phyloP scores from a whole-genome alignment of 2,797 vertebrate genomes.

The Oreortyx pictus region DNA sequence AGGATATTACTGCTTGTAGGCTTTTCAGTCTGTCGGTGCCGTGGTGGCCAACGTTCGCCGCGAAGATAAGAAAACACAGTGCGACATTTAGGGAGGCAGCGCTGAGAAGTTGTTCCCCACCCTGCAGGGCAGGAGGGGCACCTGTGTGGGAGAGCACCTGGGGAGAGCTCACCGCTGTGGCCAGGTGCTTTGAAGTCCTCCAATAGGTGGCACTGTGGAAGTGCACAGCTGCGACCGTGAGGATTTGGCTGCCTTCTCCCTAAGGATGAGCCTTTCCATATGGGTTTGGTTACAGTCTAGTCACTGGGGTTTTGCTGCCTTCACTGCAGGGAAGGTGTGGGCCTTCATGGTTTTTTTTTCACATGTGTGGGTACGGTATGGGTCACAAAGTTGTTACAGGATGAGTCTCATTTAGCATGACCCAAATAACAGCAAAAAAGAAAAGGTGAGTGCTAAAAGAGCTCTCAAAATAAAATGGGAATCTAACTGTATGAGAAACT shows the following conservation, averaged over 20 bases:
- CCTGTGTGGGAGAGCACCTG: neutral
- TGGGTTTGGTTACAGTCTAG: neutral
- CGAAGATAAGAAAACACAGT: neutral
- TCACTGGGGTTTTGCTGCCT: neutral
- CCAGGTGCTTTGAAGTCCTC: neutral
- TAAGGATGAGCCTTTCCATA: neutral
- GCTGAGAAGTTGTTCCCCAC: too few relatives aligned
- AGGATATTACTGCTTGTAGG: neutral
- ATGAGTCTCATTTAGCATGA: neutral
- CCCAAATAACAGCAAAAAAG: neutral
- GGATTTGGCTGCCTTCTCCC: neutral
- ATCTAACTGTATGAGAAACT: neutral
- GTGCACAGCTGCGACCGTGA: neutral
- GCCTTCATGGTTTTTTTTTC: neutral
- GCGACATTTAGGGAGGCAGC: neutral
- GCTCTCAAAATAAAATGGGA: constrained; percentile 6
- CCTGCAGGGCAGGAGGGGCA: too few relatives aligned
- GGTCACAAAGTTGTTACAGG: fast-evolving
- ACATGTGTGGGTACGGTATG: neutral
- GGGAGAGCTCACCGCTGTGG: neutral
- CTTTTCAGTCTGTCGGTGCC: neutral
- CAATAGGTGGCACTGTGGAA: constrained; percentile 64
- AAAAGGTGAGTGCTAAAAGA: neutral
- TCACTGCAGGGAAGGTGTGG: neutral
- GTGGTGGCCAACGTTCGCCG: neutral